A percentile compares a stretch with the other conserved stretches of the same genome.
phyloP scores from a whole-genome alignment of 1,140 invertebrate genomes.

The Panulirus ornatus region DNA sequence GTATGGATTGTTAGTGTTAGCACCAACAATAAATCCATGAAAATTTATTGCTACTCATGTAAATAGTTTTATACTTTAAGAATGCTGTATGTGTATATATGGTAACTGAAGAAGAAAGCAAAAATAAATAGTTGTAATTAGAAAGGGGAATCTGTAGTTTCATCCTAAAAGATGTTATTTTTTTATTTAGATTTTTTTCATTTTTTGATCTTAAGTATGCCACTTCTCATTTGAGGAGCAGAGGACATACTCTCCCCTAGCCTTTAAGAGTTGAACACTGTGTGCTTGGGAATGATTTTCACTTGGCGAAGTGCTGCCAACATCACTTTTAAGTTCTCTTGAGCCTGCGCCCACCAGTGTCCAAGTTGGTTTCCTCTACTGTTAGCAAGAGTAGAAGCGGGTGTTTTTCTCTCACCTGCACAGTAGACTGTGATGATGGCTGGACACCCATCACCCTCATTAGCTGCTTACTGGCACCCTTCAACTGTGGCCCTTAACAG shows the following conservation, averaged over 20 bases:
- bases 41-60: too few species aligned
- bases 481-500: neutral
- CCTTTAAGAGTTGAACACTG: constrained; percentile 16
- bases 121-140: too few species aligned
- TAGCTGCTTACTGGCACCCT: constrained; percentile 54
- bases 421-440: constrained; percentile 40
- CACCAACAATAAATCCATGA: too few species aligned
- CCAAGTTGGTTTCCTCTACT: constrained; percentile 26
- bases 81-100: too few species aligned
- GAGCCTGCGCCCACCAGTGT: constrained; percentile 34
- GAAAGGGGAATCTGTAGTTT: too few species aligned
- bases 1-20: too few species aligned
- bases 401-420: constrained; percentile 26
- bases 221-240: too few species aligned
- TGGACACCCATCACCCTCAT: constrained; percentile 46
- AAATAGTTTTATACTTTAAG: too few species aligned
- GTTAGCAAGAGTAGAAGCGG: constrained; percentile 37
- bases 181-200: too few species aligned
- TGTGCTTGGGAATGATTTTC: constrained; percentile 66
- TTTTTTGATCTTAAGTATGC: too few species aligned
- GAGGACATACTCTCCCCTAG: constrained; percentile 25
- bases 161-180: too few species aligned
- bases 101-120: too few species aligned
- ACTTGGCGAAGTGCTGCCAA: constrained; percentile 23
- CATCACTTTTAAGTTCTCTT: constrained; percentile 33